phyloP scores from a whole-genome alignment of 2,888 invertebrate genomes.

The Pyrgus malvae region DNA sequence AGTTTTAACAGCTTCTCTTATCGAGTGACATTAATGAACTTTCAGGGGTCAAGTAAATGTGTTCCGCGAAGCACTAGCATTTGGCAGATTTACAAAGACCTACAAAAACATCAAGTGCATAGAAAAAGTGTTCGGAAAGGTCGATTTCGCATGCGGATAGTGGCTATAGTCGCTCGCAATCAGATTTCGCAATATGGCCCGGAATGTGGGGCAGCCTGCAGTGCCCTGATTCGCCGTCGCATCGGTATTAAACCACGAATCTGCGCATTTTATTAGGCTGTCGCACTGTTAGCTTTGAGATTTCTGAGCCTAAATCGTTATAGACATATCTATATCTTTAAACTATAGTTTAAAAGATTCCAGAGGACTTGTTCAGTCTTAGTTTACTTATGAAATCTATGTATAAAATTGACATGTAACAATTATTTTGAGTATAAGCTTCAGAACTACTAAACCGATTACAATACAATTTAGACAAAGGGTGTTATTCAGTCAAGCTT shows the following conservation, averaged over 20 bases:
- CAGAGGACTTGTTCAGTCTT: too few relatives aligned
- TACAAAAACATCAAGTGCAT: constrained; percentile 36
- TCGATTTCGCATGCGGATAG: constrained; percentile 38
- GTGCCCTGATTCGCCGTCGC: constrained; percentile 66
- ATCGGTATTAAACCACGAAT: constrained; percentile 39
- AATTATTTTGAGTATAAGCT: too few relatives aligned
- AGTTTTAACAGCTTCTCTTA: background rate
- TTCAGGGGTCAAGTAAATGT: constrained; percentile 36
- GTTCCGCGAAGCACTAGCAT: constrained; percentile 38
- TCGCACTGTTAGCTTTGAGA: background rate
- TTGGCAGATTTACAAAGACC: constrained; percentile 35
- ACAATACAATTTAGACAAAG: too few relatives aligned
- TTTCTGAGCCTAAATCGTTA: too few relatives aligned
- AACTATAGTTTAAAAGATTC: too few relatives aligned
- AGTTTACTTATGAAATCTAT: too few relatives aligned
- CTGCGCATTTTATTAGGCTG: constrained; percentile 16
- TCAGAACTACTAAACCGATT: too few relatives aligned
- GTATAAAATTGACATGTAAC: too few relatives aligned
- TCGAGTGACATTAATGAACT: background rate
- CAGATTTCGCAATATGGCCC: constrained; percentile 45
- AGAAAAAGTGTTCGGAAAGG: constrained; percentile 41
- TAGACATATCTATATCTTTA: too few relatives aligned
- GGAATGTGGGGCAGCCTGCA: constrained; percentile 71
- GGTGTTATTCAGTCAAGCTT: too few relatives aligned
- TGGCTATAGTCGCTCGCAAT: constrained; percentile 49